Evolutionary conservation across 2,113 vertebrate genomes (phyloP), one percentile per base, ranked within the genome.

Genomic region (Mastomys natalensis): DNA sequence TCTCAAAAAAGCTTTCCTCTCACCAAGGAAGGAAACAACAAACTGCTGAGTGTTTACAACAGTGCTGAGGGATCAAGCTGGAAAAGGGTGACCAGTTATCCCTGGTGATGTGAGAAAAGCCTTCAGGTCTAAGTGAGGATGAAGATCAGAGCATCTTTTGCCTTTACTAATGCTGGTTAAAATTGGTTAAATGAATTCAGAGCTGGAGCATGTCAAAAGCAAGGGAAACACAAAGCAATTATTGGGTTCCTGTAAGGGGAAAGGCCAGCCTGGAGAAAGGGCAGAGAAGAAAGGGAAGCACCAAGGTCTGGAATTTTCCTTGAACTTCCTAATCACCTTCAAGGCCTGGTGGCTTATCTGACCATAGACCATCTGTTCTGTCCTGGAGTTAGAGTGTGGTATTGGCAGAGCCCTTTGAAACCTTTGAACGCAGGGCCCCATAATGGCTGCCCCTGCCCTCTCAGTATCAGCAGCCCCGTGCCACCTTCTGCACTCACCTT

Each of bases 401-500:
- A 51, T 53, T 10, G 1, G 62, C 70, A 70, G 90, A 77, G 16
- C 19, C 15, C 93, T 90, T 93, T 58, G 76, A 96, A 90, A 82
- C 81, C 78, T 86, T 45, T 40, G 87, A 77, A 95, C 58, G 77
- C 80, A 64, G 9, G 43, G 48, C 81, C 45, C 43, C 24, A 29
- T 74, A 37, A 58, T 21, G 88, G 58, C 77, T 81, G 74, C 51
- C 89, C 93, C 40, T 86, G 89, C 60, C 87, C 55, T 55, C 34
- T 1, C 1, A 43, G 84, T 7, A 1, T 43, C 43, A 7, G 9
- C 76, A 68, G n/a, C 89, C 70, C 93, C 40, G 45, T 60, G 34
- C 85, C 85, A 70, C 84, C 91, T 31, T 86, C 74, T 58, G 43
- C 84, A 34, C 48, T 86, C 86, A 90, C 88, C 77, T 95, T 96